Percentiles rank a stretch among this genome's conserved stretches.
Evolutionary conservation across 92 coral and sea anemone genomes (phyloP).

Genomic region (Zoanthus gigantus): DNA sequence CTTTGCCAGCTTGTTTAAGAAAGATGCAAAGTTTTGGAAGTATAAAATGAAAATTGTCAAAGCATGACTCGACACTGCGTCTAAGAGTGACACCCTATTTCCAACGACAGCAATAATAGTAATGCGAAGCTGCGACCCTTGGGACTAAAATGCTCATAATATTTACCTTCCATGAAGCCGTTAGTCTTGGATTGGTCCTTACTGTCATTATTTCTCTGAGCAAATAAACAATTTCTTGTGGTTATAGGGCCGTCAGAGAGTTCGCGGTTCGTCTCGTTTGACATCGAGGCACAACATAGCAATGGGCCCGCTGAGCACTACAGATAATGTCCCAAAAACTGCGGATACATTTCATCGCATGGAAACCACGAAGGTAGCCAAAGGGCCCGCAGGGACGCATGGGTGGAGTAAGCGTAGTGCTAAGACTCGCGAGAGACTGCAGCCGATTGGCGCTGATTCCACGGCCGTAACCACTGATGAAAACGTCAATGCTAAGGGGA

Average conservation of each 20-base stretch:
- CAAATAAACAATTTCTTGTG: not conserved
- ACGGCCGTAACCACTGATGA: constrained; percentile 21
- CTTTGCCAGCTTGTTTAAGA: not conserved
- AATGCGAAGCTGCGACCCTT: not conserved
- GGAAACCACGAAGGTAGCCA: constrained; percentile 48
- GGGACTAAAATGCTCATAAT: not conserved
- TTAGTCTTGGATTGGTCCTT: not conserved
- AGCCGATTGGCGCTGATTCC: constrained; percentile 60
- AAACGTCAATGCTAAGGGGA: constrained; percentile 14
- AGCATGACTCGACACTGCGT: not conserved
- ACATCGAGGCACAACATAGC: constrained; percentile 80
- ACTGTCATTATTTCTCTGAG: not conserved
- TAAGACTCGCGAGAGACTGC: constrained; percentile 75
- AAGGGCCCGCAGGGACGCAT: constrained; percentile 46
- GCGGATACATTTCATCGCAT: constrained; percentile 54
- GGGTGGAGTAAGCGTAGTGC: constrained; percentile 83
- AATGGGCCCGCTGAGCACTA: constrained; percentile 48
- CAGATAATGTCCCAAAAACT: constrained; percentile 55
- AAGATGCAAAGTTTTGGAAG: not conserved
- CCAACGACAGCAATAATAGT: not conserved
- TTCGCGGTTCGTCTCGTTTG: constrained; percentile 84
- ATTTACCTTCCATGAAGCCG: not conserved
- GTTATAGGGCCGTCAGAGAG: constrained; percentile 79
- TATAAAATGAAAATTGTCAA: not conserved
- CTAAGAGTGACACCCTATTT: not conserved